A percentile compares a stretch with the other conserved stretches of the same genome.
phyloP scores from a whole-genome alignment of 2,113 vertebrate species.

The Gasterosteus aculeatus region DNA sequence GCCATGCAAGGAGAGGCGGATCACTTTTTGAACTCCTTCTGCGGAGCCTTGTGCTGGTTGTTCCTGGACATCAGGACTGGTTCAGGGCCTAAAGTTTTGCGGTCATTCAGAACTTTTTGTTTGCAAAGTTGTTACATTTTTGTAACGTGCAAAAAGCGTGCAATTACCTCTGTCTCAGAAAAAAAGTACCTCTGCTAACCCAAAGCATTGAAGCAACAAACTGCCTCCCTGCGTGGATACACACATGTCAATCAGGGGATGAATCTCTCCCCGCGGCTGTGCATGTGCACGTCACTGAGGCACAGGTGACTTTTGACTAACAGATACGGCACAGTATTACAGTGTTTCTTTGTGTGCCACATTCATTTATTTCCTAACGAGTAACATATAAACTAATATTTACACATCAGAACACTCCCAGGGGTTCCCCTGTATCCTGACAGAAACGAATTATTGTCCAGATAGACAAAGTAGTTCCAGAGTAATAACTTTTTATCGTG shows the following conservation, averaged over 20 bases:
- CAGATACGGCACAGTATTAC: too few species aligned
- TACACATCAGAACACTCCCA: too few species aligned
- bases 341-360: too few species aligned
- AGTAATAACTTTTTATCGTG: too few species aligned
- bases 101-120: neutral
- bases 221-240: conserved; percentile 8
- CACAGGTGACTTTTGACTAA: neutral
- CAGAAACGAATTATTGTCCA: too few species aligned
- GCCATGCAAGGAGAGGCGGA: neutral
- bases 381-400: too few species aligned
- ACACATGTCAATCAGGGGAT: neutral
- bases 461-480: too few species aligned
- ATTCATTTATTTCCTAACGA: too few species aligned
- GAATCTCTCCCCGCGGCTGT: neutral
- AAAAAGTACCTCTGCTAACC: conserved; percentile 1
- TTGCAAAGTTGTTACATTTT: conserved; percentile 19
- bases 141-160: neutral
- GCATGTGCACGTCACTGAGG: conserved; percentile 2
- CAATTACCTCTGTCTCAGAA: neutral
- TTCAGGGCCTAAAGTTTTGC: neutral
- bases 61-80: neutral
- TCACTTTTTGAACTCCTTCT: neutral
- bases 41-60: neutral
- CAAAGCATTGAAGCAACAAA: conserved; percentile 17
- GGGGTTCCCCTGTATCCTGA: too few species aligned